Percentiles rank a stretch among this genome's conserved stretches.
Conservation (phyloP, 2,888 invertebrate species). For the Nasonia oneida region DNA sequence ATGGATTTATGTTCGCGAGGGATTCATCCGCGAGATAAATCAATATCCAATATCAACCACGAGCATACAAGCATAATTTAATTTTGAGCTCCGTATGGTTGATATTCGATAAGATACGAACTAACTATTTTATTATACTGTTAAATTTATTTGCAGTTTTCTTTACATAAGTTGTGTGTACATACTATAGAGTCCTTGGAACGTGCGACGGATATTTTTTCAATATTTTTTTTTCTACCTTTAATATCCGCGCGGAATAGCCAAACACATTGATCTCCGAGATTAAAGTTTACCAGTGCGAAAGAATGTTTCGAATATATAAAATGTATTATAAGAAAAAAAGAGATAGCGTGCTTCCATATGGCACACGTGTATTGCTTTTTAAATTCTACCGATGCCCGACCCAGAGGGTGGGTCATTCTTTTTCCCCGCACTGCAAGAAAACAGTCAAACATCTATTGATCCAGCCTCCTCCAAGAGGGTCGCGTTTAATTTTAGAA, state of each 20-base stretch:
- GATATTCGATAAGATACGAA: neutral
- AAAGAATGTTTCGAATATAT: neutral
- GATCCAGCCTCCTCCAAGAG: conserved; percentile 42
- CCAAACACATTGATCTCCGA: neutral
- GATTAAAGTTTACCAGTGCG: neutral
- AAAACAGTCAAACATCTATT: conserved; percentile 42
- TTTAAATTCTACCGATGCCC: conserved; percentile 22
- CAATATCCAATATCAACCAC: conserved; percentile 6
- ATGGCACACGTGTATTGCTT: neutral
- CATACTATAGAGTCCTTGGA: neutral
- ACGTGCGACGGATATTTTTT: neutral
- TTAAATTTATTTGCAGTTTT: conserved; percentile 17
- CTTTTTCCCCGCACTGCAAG: conserved; percentile 16
- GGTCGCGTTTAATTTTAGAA: conserved; percentile 47
- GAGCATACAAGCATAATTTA: neutral
- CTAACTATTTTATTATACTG: conserved; percentile 1
- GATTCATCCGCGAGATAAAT: neutral
- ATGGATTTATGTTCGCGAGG: neutral
- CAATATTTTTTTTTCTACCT: neutral
- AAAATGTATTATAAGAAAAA: neutral
- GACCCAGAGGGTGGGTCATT: conserved; percentile 21
- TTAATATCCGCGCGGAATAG: neutral
- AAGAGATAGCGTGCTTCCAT: neutral
- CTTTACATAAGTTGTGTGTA: neutral
- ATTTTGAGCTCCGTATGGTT: neutral